Conservation (phyloP, 2,797 vertebrate species). For the Jordanella pulchra region DNA sequence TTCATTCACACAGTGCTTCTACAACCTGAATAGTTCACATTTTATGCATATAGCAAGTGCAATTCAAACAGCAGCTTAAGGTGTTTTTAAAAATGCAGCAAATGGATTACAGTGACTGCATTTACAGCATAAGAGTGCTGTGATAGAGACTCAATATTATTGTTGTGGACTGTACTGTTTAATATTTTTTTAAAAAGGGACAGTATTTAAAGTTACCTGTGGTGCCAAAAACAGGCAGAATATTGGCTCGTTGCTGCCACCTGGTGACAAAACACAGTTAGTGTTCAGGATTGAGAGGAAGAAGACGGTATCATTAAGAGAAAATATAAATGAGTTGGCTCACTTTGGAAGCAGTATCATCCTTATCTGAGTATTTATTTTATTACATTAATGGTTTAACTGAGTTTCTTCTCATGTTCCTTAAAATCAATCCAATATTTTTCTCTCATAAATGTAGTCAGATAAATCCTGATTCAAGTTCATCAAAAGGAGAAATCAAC, state of each 20-base stretch:
- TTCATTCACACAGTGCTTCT: slow-evolving; percentile 25
- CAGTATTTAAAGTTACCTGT: not conserved
- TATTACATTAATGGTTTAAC: no score
- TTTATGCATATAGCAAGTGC: slow-evolving; percentile 28
- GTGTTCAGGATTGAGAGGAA: not conserved
- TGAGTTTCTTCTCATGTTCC: no score
- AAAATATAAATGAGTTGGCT: not conserved
- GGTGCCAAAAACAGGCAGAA: not conserved
- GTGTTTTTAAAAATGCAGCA: slow-evolving; percentile 3
- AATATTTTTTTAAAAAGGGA: slow-evolving; percentile 3
- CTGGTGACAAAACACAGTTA: not conserved
- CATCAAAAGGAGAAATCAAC: not conserved
- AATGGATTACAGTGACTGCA: not conserved
- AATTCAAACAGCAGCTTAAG: slow-evolving; percentile 26
- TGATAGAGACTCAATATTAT: not conserved
- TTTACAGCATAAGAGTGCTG: not conserved
- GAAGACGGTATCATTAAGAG: slow-evolving; percentile 11
- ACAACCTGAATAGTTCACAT: not conserved
- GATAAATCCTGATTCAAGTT: not conserved
- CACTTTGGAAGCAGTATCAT: not conserved
- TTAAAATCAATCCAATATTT: no score
- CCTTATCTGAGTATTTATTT: not conserved
- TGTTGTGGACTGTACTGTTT: not conserved
- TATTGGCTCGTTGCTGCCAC: not conserved
- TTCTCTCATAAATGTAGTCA: not conserved